Base-by-base conservation (phyloP, 2,113 vertebrate genomes). In the Brachyhypopomus occidentalis region DNA sequence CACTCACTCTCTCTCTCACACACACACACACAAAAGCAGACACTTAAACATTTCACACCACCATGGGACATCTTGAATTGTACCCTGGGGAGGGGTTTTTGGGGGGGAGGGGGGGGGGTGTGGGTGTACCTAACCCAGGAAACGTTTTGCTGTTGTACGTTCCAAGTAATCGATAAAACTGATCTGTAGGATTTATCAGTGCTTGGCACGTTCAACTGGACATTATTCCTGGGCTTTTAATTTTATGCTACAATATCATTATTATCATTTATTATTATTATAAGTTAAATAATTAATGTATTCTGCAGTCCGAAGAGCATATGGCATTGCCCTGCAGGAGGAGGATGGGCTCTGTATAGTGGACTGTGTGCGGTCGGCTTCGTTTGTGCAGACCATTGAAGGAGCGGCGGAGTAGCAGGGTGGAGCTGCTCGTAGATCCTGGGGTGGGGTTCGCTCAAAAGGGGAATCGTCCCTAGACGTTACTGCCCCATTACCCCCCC, bases 21-120 rank as follows among this genome's bases (percentile, higher is more conserved):
- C 84, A 73, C 70, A 19, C 83, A 86, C 83, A 76, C 71, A 19
- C 85, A 82, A 62, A 72, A 12, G 71, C 80, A 41, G 72, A 86
- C 88, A 63, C 66, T 82, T 73, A 34, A 73, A 77, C 83, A 82
- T 86, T 87, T 90, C 87, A 89, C 59, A 87, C 81, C 85, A 81
- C 85, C 84, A 83, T 85, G 74, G 75, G 77, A 74, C 64, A 84
- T 77, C 79, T 79, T 76, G 72, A 82, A 83, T 81, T 72, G 85
- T 75, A 74, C 78, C 56, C 59, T 62, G 19, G 67, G 78, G n/a
- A 22, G 5, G 22, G 30, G 30, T 1, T 30, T 48, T 45, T 20
- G 66, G 38, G 55, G 69, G 76, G 22, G 62, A 48, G 34, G 66
- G 48, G 55, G 70, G 77, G 80, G 66, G 66, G 34, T 77, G 55